Evolutionary conservation across 2,113 vertebrate genomes (phyloP), one percentile per base, ranked within the genome.

Genomic region (Pachycephala philippinensis): DNA sequence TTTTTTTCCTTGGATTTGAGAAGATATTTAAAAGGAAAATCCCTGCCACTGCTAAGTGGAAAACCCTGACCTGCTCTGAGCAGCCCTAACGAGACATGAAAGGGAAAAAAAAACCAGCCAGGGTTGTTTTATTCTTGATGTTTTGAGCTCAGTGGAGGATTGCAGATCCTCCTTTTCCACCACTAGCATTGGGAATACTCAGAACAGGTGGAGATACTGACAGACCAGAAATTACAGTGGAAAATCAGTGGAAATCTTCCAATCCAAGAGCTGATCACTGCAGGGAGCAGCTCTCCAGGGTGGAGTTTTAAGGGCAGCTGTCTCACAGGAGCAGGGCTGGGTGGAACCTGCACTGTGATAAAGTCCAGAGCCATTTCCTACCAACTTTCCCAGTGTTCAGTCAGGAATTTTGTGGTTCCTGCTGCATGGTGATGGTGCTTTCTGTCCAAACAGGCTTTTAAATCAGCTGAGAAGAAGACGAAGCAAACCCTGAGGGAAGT

Each of bases 381-480:
- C 31, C 60, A 24, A 4, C 52, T 39, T 33, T 14, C 37, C 53
- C 47, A 2, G n/a, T 13, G n/a, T 28, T 56, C 24, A 15, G 4
- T 13, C 1, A 4, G 3, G 10, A 22, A 2, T 33, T 57, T 1
- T 9, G 27, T 18, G 57, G 4, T 61, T 47, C 26, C 74, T 68
- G 45, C 64, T 59, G 53, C 6, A 1, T 35, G 44, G 3, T 6
- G 19, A 64, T 24, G 14, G 0, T 59, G 87, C 31, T 72, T 22
- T 95, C 59, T 97, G 28, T 68, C 68, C 76, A 39, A 75, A 54
- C 47, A 99, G 99, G 99, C 99, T 14, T 99, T 99, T 95, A 99
- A 99, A 95, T 99, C 99, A 24, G 99, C 99, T 30, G 99, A 99
- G 98, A 99, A 99, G 96, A 99, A 99, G 97, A 99, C 99, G 4